Conservation (phyloP, 2,888 invertebrate species). For the Himalopsyche kuldschensis region DNA sequence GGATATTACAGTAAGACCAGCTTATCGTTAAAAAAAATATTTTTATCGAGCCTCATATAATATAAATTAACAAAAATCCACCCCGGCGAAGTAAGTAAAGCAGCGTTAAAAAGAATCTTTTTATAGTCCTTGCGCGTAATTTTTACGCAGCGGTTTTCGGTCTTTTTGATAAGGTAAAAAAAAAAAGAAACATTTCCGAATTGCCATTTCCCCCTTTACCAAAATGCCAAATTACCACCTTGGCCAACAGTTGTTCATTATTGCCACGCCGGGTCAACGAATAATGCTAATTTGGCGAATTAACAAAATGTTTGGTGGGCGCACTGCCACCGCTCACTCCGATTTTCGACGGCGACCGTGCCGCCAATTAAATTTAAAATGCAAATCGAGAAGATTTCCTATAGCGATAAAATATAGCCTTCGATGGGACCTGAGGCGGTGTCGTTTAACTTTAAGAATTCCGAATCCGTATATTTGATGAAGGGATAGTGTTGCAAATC, state of each 20-base stretch:
- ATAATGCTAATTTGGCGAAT: not conserved
- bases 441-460: not conserved
- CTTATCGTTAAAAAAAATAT: no score
- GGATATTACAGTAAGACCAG: no score
- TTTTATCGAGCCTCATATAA: not conserved
- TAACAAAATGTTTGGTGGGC: not conserved
- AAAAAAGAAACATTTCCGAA: not conserved
- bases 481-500: not conserved
- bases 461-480: not conserved
- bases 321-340: not conserved
- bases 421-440: not conserved
- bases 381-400: not conserved
- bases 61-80: not conserved
- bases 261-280: not conserved
- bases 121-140: not conserved
- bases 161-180: not conserved
- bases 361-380: not conserved
- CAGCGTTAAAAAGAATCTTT: not conserved
- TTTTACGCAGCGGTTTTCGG: not conserved
- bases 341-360: not conserved
- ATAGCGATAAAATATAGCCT: not conserved
- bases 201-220: not conserved
- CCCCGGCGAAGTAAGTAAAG: not conserved
- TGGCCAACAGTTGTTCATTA: conserved; percentile 1
- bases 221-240: not conserved